A percentile compares a stretch with the other conserved stretches of the same genome.
Evolutionary conservation across 1,140 invertebrate species (phyloP).

Genomic region (Ptiloglossa arizonensis): DNA sequence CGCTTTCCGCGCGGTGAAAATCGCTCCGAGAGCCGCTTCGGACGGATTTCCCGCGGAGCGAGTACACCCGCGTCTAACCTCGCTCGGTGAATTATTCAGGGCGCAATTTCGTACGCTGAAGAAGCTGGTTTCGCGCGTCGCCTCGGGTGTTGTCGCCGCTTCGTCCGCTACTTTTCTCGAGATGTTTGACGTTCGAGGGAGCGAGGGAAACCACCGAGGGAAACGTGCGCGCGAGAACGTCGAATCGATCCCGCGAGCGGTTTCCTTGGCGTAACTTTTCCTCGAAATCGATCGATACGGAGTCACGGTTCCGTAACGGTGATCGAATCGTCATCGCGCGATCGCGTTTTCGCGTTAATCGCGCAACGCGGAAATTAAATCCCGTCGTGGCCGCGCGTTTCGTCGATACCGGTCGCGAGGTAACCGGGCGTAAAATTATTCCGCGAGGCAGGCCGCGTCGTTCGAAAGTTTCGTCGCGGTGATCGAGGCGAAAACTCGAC

Average conservation of each 20-base stretch:
- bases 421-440: constrained; percentile 42
- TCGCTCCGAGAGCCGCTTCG: constrained; percentile 28
- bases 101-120: constrained; percentile 45
- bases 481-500: too few species aligned
- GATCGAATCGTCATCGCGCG: constrained; percentile 39
- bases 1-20: constrained; percentile 9
- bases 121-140: background rate
- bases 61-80: constrained; percentile 18
- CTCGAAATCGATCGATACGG: constrained; percentile 32
- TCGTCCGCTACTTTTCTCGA: background rate
- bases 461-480: constrained; percentile 18
- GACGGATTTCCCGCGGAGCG: constrained; percentile 27
- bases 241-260: too few species aligned
- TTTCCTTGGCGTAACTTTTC: background rate
- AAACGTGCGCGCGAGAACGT: background rate
- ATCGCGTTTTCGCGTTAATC: constrained; percentile 38
- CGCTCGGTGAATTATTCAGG: constrained; percentile 39
- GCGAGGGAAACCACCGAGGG: too few species aligned
- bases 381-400: constrained; percentile 19
- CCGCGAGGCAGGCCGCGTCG: background rate
- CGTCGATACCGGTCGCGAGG: constrained; percentile 28
- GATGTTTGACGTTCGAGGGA: background rate
- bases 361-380: constrained; percentile 45
- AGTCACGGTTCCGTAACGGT: constrained; percentile 15
- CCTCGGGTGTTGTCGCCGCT: background rate